phyloP scores from a whole-genome alignment of 2,888 invertebrate genomes.

The Neelides folsomi region DNA sequence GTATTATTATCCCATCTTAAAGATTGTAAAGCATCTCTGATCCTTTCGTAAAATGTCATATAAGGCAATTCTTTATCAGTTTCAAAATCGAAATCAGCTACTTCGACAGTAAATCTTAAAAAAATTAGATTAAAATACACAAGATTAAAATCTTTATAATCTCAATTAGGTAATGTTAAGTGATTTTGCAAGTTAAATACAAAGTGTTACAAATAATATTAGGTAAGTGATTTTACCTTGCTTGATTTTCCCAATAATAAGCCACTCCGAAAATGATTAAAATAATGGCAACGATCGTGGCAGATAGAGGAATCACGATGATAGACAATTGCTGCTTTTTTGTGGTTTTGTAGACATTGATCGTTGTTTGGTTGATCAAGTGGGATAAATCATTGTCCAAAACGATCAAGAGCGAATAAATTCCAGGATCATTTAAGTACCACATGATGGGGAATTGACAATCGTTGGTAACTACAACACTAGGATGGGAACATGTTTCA shows the following conservation, averaged over 20 bases:
- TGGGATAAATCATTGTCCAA: conserved; percentile 63
- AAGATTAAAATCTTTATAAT: not conserved
- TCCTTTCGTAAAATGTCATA: too few relatives aligned
- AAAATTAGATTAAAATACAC: conserved; percentile 11
- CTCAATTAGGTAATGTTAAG: not conserved
- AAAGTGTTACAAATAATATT: too few relatives aligned
- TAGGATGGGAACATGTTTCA: conserved; percentile 19
- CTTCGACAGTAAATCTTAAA: conserved; percentile 63
- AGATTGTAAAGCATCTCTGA: too few relatives aligned
- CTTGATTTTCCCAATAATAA: conserved; percentile 46
- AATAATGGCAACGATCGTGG: conserved; percentile 65
- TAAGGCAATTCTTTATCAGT: too few relatives aligned
- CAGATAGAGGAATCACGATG: conserved; percentile 72
- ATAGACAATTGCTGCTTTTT: conserved; percentile 72
- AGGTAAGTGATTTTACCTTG: too few relatives aligned
- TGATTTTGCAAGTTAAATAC: too few relatives aligned
- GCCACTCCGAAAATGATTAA: conserved; percentile 75
- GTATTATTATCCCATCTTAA: too few relatives aligned
- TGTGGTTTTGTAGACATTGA: conserved; percentile 70
- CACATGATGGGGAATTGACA: conserved; percentile 53
- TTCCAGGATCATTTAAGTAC: conserved; percentile 53
- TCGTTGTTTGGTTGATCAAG: conserved; percentile 53
- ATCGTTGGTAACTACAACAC: conserved; percentile 33
- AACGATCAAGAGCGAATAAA: conserved; percentile 63
- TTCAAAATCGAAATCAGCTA: conserved; percentile 77